Evolutionary conservation across 2,888 invertebrate genomes (phyloP), one percentile per base, ranked within the genome.

Genomic region (Drosophila subquinaria): DNA sequence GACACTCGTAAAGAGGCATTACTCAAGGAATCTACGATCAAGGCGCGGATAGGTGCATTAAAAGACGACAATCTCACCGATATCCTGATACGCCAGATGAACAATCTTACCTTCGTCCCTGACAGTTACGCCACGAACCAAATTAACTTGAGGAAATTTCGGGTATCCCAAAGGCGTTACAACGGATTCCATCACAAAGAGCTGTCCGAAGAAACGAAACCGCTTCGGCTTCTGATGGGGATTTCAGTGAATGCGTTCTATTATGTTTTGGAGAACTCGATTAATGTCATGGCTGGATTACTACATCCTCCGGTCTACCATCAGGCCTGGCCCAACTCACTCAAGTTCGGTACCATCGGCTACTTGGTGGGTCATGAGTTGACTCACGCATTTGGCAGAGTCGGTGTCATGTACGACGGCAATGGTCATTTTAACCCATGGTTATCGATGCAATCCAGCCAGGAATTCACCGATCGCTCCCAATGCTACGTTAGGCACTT

Each of bases 301-400:
- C 72, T 92, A 2, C 80, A 91, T 80, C 90, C 89, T 0, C 92
- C 92, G 0, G 86, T 82, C 0, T 92, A 90, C 51, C 88, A 92
- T 48, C 84, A 81, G 2, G 55, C 75, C 1, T 90, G 92, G 87
- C 92, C 92, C 0, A 85, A 89, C 23, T 86, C 91, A 0, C 60
- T 92, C 1, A 92, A 91, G 65, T 92, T 82, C 27, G 92, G 92
- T 8, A 90, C 90, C 3, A 71, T 92, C 3, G 92, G 92, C 0
- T 92, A 86, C 30, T 53, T 92, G 48, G 80, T 92, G 27, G 92
- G 92, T 0, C 92, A 92, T 42, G 92, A 92, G 69, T 71, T 92
- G 20, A 92, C 92, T 0, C 92, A 92, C 40, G 92, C 90, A 0
- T 91, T 92, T 35, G 92, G 92, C 62, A 80, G 83, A 3, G 63